These are phyloP conservation scores for Caenorhabditis remanei DNA, from an alignment of 1,140 invertebrate species.

Conservation along the genomic window DNA sequence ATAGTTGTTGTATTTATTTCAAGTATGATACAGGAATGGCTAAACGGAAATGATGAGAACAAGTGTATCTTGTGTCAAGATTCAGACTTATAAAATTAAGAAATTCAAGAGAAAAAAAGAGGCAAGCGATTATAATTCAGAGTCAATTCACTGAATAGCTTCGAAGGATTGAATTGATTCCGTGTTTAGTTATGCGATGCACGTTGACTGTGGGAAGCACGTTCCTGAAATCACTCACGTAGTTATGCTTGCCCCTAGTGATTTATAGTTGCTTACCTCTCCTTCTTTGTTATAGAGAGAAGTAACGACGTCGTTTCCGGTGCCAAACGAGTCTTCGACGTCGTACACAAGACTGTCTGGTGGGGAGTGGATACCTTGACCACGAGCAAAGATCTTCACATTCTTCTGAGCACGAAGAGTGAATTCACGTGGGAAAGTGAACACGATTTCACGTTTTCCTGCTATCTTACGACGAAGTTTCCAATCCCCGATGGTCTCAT, in stretches of 20 bases:
- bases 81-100: background rate
- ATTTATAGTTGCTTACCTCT: constrained; percentile 68
- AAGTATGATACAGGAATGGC: constrained; percentile 28
- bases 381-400: constrained; percentile 76
- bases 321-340: constrained; percentile 75
- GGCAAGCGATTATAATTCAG: constrained; percentile 25
- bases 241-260: background rate
- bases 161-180: background rate
- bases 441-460: constrained; percentile 76
- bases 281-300: constrained; percentile 77
- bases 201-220: constrained; percentile 50
- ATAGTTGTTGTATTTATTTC: background rate
- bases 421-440: constrained; percentile 74
- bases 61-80: constrained; percentile 41
- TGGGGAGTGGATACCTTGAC: constrained; percentile 74
- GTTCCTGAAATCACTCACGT: constrained; percentile 24
- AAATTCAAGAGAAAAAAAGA: background rate
- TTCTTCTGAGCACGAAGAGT: constrained; percentile 71
- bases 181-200: constrained; percentile 10
- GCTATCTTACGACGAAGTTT: constrained; percentile 76
- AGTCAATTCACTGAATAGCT: background rate
- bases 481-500: constrained; percentile 76
- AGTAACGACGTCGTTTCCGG: constrained; percentile 76
- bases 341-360: constrained; percentile 76
- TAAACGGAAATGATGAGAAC: constrained; percentile 25